Percentiles rank a stretch among this genome's conserved stretches.
phyloP scores from a whole-genome alignment of 2,113 vertebrate genomes.

The Eulemur macaco region DNA sequence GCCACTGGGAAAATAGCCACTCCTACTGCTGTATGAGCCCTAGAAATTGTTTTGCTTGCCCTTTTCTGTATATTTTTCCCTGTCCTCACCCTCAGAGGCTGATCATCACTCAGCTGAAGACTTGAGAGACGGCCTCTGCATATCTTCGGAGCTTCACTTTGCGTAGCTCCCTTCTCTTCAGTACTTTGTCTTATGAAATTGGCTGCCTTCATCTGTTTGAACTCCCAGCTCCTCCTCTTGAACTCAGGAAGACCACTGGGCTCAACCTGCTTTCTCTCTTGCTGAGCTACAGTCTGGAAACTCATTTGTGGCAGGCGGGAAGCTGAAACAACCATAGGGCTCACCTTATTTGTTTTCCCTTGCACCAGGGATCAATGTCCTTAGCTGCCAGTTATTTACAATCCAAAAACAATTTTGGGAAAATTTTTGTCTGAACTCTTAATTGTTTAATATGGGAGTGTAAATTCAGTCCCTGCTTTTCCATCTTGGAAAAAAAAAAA shows the following conservation, averaged over 20 bases:
- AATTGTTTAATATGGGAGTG: neutral
- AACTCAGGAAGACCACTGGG: rapidly evolving
- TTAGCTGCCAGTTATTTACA: neutral
- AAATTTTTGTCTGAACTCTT: neutral
- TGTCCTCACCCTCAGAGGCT: too few relatives aligned
- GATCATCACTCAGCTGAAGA: neutral
- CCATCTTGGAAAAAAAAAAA: neutral
- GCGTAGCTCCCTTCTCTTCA: neutral
- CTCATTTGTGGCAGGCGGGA: too few relatives aligned
- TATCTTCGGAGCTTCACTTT: neutral
- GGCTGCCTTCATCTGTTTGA: neutral
- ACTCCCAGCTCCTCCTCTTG: neutral
- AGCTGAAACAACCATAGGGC: too few relatives aligned
- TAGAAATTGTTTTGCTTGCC: neutral
- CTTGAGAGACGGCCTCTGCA: neutral
- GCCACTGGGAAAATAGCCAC: neutral
- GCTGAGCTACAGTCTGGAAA: neutral
- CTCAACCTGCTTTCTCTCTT: neutral
- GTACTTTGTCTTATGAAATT: neutral
- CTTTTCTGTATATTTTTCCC: neutral
- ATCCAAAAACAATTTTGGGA: neutral
- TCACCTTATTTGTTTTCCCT: neutral
- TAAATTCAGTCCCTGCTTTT: neutral
- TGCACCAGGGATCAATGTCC: neutral
- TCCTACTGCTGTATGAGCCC: rapidly evolving